A percentile compares a stretch with the other conserved stretches of the same genome.
phyloP scores from a whole-genome alignment of 2,888 invertebrate genomes.

The Cerastoderma edule region DNA sequence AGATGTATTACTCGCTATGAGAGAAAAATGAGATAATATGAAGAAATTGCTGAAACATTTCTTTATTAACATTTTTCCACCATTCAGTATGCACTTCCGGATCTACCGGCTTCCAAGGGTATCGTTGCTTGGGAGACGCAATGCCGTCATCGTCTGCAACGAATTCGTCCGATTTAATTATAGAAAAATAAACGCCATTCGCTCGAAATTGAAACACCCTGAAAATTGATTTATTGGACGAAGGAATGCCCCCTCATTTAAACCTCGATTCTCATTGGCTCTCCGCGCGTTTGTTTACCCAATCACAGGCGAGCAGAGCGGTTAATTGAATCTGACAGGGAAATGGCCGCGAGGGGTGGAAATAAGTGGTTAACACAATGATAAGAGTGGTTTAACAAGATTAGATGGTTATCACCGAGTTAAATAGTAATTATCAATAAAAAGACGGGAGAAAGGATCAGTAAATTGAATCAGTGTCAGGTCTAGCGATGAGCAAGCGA shows the following conservation, averaged over 20 bases:
- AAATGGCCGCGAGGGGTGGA: slow-evolving; percentile 42
- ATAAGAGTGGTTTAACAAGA: slow-evolving; percentile 53
- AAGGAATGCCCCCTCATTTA: neutral
- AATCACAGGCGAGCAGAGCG: slow-evolving; percentile 25
- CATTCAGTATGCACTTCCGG: no score
- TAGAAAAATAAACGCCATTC: slow-evolving; percentile 19
- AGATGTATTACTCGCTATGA: no score
- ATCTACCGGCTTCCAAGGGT: no score
- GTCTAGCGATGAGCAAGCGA: slow-evolving; percentile 34
- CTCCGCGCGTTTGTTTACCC: slow-evolving; percentile 16
- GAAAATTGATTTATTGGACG: slow-evolving; percentile 19
- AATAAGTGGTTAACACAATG: slow-evolving; percentile 48
- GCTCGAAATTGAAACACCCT: neutral
- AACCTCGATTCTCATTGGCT: slow-evolving; percentile 26
- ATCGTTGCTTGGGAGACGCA: no score
- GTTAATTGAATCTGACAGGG: slow-evolving; percentile 54
- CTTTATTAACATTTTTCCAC: no score
- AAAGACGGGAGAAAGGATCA: slow-evolving; percentile 47
- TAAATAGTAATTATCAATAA: slow-evolving; percentile 59
- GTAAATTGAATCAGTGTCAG: slow-evolving; percentile 63
- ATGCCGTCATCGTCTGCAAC: no score
- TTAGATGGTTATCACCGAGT: slow-evolving; percentile 56
- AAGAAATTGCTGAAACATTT: no score
- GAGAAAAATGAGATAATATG: no score
- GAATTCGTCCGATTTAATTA: slow-evolving; percentile 7